Evolutionary conservation across 92 coral and sea anemone genomes (phyloP).

Genomic region (Metridium senile): DNA sequence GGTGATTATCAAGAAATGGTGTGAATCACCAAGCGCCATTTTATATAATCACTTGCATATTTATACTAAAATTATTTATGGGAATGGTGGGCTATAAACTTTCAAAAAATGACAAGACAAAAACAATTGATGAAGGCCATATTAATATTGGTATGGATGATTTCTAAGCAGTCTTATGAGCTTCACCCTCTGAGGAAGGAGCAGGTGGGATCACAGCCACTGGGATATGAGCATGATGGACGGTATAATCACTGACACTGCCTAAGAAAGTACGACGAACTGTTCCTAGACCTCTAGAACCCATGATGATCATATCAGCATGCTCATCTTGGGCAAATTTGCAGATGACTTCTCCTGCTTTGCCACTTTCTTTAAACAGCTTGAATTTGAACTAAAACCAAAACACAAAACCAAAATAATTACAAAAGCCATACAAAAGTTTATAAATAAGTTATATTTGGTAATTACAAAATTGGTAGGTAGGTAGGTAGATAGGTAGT

Average conservation of each 20-base stretch:
- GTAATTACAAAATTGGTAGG: too few species aligned
- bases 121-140: too few species aligned
- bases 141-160: not conserved
- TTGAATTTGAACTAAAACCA: conserved; percentile 61
- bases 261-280: conserved; percentile 80
- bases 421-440: too few species aligned
- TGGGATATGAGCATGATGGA: conserved; percentile 73
- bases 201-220: conserved; percentile 76
- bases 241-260: conserved; percentile 78
- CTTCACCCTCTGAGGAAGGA: not conserved
- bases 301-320: conserved; percentile 57
- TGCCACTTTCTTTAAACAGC: conserved; percentile 74
- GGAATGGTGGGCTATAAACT: too few species aligned
- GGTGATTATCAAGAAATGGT: too few species aligned
- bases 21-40: too few species aligned
- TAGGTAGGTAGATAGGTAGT: too few species aligned
- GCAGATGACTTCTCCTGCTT: conserved; percentile 79
- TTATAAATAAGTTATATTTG: too few species aligned
- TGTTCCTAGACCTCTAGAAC: conserved; percentile 79
- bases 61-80: too few species aligned
- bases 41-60: too few species aligned
- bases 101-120: too few species aligned
- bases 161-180: conserved; percentile 2
- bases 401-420: not conserved
- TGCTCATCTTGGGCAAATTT: conserved; percentile 68